Evolutionary conservation across 2,888 invertebrate genomes (phyloP), one percentile per base, ranked within the genome.

Genomic region (Dusona sp.): DNA sequence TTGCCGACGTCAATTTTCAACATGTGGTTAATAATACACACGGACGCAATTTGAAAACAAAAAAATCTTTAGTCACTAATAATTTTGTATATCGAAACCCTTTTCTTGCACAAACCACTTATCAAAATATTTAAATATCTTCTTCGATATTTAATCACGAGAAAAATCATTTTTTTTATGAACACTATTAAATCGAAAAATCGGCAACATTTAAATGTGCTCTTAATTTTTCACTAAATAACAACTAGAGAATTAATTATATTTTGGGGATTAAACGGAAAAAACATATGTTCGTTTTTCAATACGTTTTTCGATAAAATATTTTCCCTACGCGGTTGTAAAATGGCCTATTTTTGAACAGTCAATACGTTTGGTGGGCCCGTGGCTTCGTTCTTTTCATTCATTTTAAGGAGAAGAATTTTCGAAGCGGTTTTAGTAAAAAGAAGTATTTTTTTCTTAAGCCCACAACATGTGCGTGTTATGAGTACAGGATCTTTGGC

Each of bases 1-100:
- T 75, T 54, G 19, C 51, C n/a, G 75, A 75, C 61, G 75, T 74
- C 75, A 33, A 45, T 64, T 64, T 75, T 61, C 51, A 84, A 84
- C 84, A 79, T 64, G 79, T 79, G 84, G n/a, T 64, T 75, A 29
- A 75, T 64, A 25, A 36, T 13, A 64, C 38, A 57, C 29, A 33
- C 79, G 64, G 75, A 75, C 80, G 48, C 61, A 74, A 25, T 70
- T 61, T 29, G 3, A 54, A 57, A 6, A 54, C n/a, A 54, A 57
- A 29, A 61, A 29, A 57, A 22, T 25, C 29, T 54, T 8, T 29
- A 0, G 16, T 16, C 61, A 16, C 7, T 2, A n/a, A 51, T n/a
- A 51, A 51, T 61, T 29, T 61, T 16, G 25, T 11, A 13, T n/a
- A 1, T 7, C 22, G 16, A 29, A 70, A 70, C 19, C 6, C 3